Conservation (phyloP, 1,140 invertebrate species). For the Drosophila lacertosa region DNA sequence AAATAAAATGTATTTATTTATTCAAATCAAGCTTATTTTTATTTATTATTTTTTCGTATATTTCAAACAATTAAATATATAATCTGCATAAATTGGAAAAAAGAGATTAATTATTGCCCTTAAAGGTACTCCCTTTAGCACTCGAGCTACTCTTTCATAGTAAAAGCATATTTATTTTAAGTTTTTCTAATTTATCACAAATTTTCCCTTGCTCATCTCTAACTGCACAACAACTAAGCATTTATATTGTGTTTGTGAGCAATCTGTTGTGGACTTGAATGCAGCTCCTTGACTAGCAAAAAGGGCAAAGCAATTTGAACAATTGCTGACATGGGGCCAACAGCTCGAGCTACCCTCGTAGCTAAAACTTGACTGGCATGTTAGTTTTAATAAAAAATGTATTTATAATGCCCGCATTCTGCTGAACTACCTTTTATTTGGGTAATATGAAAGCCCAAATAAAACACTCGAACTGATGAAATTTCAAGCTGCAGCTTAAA, state of each 20-base stretch:
- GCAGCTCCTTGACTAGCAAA: conserved; percentile 10
- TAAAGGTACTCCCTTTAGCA: no score
- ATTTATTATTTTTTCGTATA: no score
- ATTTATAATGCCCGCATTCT: conserved; percentile 8
- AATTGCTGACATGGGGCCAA: conserved; percentile 3
- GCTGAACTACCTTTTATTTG: not conserved
- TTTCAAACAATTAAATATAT: no score
- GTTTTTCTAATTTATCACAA: not conserved
- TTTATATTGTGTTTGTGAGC: not conserved
- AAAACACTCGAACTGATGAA: conserved; percentile 5
- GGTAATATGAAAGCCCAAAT: conserved; percentile 1
- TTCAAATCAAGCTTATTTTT: no score
- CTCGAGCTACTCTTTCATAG: no score
- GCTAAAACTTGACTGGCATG: conserved; percentile 17
- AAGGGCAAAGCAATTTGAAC: conserved; percentile 8
- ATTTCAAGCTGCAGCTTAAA: not conserved
- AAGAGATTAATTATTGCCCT: no score
- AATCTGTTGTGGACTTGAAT: not conserved
- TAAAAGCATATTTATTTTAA: no score
- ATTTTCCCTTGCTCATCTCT: not conserved
- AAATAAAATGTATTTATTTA: no score
- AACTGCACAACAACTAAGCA: not conserved
- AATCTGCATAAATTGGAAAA: no score
- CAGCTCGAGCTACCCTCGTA: conserved; percentile 26
- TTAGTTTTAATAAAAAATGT: conserved; percentile 35